These are phyloP conservation scores for Melanotaenia boesemani DNA, from an alignment of 2,797 vertebrate species.

Conservation along the genomic window DNA sequence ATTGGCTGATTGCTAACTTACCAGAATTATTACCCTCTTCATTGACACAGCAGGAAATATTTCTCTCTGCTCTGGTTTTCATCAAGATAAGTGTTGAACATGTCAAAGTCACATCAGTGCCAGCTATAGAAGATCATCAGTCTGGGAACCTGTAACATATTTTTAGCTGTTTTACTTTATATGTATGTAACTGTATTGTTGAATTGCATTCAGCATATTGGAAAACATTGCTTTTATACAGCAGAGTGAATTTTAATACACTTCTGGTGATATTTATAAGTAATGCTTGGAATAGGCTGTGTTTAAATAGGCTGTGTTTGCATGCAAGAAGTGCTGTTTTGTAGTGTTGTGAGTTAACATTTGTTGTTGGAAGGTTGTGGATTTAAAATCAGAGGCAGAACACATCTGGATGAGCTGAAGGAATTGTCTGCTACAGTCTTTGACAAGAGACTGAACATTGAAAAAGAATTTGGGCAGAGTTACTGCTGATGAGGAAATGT, in stretches of 20 bases:
- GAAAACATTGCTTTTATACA: background rate
- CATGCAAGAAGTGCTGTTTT: background rate
- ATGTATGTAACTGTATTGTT: background rate
- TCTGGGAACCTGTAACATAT: conserved; percentile 12
- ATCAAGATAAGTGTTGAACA: conserved; percentile 35
- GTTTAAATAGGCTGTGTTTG: conserved; percentile 2
- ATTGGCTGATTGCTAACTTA: conserved; percentile 14
- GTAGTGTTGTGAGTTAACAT: background rate
- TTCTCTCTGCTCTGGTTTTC: conserved; percentile 36
- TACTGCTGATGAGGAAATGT: conserved; percentile 36
- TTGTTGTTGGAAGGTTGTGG: conserved; percentile 5
- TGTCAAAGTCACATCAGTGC: background rate
- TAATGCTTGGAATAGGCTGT: background rate
- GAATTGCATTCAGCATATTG: background rate
- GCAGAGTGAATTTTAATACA: conserved; percentile 1
- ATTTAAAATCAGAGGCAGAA: conserved; percentile 10
- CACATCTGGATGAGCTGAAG: conserved; percentile 38
- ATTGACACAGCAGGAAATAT: conserved; percentile 6
- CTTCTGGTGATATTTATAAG: background rate
- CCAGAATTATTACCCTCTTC: conserved; percentile 21
- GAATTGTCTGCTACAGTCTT: background rate
- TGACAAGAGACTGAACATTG: conserved; percentile 12
- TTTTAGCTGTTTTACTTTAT: background rate
- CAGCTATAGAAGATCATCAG: conserved; percentile 8
- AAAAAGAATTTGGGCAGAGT: conserved; percentile 29